phyloP scores from a whole-genome alignment of 2,888 invertebrate species.

The Leucophora obtusa region DNA sequence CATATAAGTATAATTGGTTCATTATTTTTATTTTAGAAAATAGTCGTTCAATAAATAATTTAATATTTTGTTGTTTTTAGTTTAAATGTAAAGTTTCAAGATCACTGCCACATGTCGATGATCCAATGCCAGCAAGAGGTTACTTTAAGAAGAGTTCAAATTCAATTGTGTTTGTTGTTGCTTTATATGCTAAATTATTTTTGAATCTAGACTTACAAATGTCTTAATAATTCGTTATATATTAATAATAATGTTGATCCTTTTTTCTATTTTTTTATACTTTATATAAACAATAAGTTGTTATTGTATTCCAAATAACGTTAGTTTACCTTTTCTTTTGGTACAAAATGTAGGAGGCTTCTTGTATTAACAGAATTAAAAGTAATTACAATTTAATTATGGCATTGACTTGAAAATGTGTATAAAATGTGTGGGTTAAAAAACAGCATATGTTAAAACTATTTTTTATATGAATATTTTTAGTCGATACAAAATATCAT shows the following conservation, averaged over 20 bases:
- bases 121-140: conserved; percentile 71
- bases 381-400: too few species aligned
- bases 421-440: too few species aligned
- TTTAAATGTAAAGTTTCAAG: conserved; percentile 69
- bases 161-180: not conserved
- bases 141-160: conserved; percentile 21
- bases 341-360: not conserved
- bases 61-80: conserved; percentile 39
- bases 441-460: too few species aligned
- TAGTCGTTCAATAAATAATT: conserved; percentile 38
- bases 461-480: too few species aligned
- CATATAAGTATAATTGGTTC: conserved; percentile 59
- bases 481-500: too few species aligned
- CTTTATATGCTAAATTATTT: conserved; percentile 15
- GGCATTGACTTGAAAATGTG: too few species aligned
- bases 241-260: conserved; percentile 58
- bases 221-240: conserved; percentile 40
- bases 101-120: conserved; percentile 70
- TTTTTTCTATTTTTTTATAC: conserved; percentile 29
- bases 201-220: conserved; percentile 22
- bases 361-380: not conserved
- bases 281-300: not conserved
- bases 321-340: not conserved
- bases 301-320: not conserved
- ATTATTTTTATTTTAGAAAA: conserved; percentile 56